Base-by-base conservation (phyloP, 2,888 invertebrate genomes). In the Coenonympha arcania region DNA sequence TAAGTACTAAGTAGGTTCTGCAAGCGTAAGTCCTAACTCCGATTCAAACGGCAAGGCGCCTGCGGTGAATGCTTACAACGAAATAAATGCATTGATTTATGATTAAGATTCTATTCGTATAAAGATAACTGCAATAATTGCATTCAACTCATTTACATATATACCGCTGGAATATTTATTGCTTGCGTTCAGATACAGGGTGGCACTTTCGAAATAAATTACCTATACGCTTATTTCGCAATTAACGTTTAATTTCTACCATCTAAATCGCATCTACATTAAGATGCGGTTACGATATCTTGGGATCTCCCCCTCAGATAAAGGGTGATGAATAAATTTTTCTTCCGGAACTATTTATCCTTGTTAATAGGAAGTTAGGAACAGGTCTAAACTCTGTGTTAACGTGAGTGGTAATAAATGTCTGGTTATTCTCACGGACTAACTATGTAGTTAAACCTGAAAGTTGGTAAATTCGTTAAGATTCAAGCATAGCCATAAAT, bases 81-180 rank as follows among this genome's bases (percentile, higher is more conserved):
- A 64, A 62, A 57, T 65, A 67, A 67, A 64, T 62, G 62, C 64
- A 68, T 66, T 69, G 67, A 71, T 72, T 73, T 72, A 73, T 69
- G 65, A 68, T 77, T 77, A 64, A 65, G 66, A 78, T 75, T 76
- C 76, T 61, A 61, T 65, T 63, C 73, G 66, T 68, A 61, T 65
- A 63, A 62, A 67, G 62, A 68, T 66, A 68, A 70, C 62, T 69
- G 68, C 68, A 70, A 75, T 76, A 69, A 76, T 73, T 71, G 72
- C 69, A 71, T 72, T 69, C 66, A 55, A 41, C 13, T 31, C 48
- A 61, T 58, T 57, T 53, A 52, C 59, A 59, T 57, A 51, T 55
- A 48, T 50, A 57, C 54, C 44, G 15, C 30, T 50, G 15, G 59
- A 60, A 64, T 61, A 57, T 55, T 52, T 58, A 60, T 58, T 52